Conservation (phyloP, 2,888 invertebrate genomes). For the Anorthoa munda region DNA sequence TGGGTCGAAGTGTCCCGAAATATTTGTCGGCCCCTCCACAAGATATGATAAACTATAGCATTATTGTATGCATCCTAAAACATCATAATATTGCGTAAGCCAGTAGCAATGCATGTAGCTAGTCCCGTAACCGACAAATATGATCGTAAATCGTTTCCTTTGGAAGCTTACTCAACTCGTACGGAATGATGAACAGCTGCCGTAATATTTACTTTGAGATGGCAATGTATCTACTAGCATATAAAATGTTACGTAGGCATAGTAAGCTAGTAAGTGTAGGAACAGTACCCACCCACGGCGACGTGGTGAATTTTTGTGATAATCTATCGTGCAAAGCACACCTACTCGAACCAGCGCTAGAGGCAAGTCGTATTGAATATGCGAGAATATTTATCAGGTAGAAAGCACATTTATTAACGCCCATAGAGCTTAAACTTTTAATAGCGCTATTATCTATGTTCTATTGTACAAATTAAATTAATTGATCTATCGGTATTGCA, state of each 20-base stretch:
- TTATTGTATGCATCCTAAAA: background rate
- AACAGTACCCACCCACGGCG: slow-evolving; percentile 65
- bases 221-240: slow-evolving; percentile 28
- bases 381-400: slow-evolving; percentile 53
- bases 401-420: slow-evolving; percentile 52
- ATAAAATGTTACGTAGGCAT: slow-evolving; percentile 20
- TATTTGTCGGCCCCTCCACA: too few relatives aligned
- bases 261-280: slow-evolving; percentile 6
- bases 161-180: slow-evolving; percentile 28
- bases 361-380: slow-evolving; percentile 67
- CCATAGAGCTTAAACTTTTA: slow-evolving; percentile 33
- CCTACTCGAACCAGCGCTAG: slow-evolving; percentile 60
- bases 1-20: too few relatives aligned
- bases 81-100: slow-evolving; percentile 6
- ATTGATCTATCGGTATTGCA: slow-evolving; percentile 27
- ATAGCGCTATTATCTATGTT: slow-evolving; percentile 36
- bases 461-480: slow-evolving; percentile 34
- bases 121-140: slow-evolving; percentile 15
- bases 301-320: slow-evolving; percentile 64
- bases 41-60: too few relatives aligned
- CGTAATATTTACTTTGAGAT: slow-evolving; percentile 12
- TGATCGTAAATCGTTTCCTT: slow-evolving; percentile 51
- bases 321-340: slow-evolving; percentile 67
- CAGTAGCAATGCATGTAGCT: slow-evolving; percentile 20
- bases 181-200: slow-evolving; percentile 37